A percentile compares a stretch with the other conserved stretches of the same genome.
These are phyloP conservation scores for Megalops cyprinoides DNA, from an alignment of 2,797 vertebrate genomes.

Conservation along the genomic window DNA sequence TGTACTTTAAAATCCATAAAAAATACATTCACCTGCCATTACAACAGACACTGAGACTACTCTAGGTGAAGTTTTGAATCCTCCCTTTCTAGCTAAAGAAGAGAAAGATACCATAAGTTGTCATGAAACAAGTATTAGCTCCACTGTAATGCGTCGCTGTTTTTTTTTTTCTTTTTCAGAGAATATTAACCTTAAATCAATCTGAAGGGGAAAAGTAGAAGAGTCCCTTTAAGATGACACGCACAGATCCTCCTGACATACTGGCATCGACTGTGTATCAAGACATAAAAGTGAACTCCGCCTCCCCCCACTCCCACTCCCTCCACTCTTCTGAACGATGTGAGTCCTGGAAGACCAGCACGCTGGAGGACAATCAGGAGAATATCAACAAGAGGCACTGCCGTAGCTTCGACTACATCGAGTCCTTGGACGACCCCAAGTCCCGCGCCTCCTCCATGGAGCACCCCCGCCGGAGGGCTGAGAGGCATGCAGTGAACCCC, in stretches of 20 bases:
- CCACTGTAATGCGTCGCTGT: neutral
- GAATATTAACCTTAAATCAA: slow-evolving; percentile 70
- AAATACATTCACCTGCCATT: neutral
- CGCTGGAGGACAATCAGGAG: slow-evolving; percentile 73
- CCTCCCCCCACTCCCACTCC: slow-evolving; percentile 65
- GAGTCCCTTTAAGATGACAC: slow-evolving; percentile 92
- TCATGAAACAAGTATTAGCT: neutral
- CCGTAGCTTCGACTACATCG: slow-evolving; percentile 94
- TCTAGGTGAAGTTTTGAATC: neutral
- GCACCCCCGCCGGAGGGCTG: slow-evolving; percentile 66
- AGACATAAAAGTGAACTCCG: slow-evolving; percentile 83
- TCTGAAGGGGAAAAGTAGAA: slow-evolving; percentile 71
- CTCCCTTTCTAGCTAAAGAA: slow-evolving; percentile 6
- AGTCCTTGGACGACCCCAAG: slow-evolving; percentile 87
- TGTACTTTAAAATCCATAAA: neutral
- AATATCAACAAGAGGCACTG: slow-evolving; percentile 96
- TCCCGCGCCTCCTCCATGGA: slow-evolving; percentile 74
- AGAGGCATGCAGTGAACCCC: slow-evolving; percentile 70
- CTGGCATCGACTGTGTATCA: slow-evolving; percentile 91
- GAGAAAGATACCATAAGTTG: too few relatives aligned
- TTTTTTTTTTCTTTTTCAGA: slow-evolving; percentile 60
- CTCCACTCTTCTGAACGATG: slow-evolving; percentile 76
- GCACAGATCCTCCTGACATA: slow-evolving; percentile 94
- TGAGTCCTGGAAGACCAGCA: slow-evolving; percentile 85
- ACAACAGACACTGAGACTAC: neutral